These are phyloP conservation scores for Tetranychus piercei DNA, from an alignment of 2,888 invertebrate species.

Conservation along the genomic window DNA sequence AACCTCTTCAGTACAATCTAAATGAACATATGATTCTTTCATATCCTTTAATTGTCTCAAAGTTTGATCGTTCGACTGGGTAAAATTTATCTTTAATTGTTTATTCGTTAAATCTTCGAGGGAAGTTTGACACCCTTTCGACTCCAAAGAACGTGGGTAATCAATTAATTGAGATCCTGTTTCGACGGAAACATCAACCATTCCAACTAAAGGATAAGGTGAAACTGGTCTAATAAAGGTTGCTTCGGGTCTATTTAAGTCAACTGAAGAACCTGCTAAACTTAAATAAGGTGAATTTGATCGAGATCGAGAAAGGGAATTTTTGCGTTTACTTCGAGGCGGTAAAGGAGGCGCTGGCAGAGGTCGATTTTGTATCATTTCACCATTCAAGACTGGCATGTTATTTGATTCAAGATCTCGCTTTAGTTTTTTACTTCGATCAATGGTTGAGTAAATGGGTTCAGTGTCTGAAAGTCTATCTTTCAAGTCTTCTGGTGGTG, in stretches of 20 bases:
- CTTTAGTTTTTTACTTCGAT: background rate
- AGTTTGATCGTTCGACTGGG: background rate
- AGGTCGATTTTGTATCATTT: background rate
- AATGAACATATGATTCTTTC: background rate
- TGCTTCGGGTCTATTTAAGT: background rate
- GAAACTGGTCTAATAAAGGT: background rate
- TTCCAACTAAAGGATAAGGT: background rate
- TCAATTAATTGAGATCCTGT: background rate
- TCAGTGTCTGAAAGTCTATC: background rate
- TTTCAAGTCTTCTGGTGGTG: background rate
- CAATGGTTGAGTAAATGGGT: slow-evolving; percentile 1
- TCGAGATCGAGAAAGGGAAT: background rate
- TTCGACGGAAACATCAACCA: background rate
- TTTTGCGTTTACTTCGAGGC: background rate
- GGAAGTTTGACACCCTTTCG: background rate
- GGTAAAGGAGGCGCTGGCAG: slow-evolving; percentile 9
- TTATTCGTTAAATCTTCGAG: background rate
- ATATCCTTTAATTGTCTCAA: background rate
- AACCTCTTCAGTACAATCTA: background rate
- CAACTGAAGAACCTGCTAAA: background rate
- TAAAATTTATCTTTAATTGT: too few relatives aligned
- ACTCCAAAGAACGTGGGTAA: background rate
- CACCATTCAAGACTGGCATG: background rate
- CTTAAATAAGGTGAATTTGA: background rate
- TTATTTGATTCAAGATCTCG: background rate